Evolutionary conservation across 2,113 vertebrate genomes (phyloP).

Genomic region (Nicator chloris): DNA sequence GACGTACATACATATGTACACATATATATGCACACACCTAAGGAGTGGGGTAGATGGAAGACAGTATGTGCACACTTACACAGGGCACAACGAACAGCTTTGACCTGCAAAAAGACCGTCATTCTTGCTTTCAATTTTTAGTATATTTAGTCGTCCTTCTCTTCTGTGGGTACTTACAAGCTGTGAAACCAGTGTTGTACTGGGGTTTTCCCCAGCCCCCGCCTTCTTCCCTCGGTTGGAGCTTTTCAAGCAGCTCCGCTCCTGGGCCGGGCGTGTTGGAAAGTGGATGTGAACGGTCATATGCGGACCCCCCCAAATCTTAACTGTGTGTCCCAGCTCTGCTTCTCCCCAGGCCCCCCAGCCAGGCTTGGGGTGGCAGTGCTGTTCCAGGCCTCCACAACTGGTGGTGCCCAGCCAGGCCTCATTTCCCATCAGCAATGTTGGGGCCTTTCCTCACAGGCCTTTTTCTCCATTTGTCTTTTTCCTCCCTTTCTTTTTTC

Average conservation of each 20-base stretch:
- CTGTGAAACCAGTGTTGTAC: not conserved
- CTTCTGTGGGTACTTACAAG: not conserved
- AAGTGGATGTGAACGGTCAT: accelerated
- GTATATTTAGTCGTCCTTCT: accelerated
- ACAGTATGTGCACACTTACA: not conserved
- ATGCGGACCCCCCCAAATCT: accelerated
- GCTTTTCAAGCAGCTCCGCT: accelerated
- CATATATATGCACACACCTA: not conserved
- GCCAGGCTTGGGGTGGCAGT: not conserved
- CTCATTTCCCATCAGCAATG: not conserved
- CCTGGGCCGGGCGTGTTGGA: not conserved
- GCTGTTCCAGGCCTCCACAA: not conserved
- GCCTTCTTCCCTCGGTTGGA: accelerated
- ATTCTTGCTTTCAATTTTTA: not conserved
- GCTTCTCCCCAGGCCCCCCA: too few relatives aligned
- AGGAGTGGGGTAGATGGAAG: accelerated
- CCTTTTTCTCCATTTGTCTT: not conserved
- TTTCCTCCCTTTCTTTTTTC: not conserved
- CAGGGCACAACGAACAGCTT: not conserved
- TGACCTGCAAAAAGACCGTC: not conserved
- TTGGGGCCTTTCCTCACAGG: not conserved
- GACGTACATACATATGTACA: accelerated
- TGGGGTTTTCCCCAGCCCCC: not conserved
- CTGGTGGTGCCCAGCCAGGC: not conserved
- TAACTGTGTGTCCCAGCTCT: not conserved